Evolutionary conservation across 2,888 invertebrate genomes (phyloP).

Genomic region (Acanthoscelides obtectus): DNA sequence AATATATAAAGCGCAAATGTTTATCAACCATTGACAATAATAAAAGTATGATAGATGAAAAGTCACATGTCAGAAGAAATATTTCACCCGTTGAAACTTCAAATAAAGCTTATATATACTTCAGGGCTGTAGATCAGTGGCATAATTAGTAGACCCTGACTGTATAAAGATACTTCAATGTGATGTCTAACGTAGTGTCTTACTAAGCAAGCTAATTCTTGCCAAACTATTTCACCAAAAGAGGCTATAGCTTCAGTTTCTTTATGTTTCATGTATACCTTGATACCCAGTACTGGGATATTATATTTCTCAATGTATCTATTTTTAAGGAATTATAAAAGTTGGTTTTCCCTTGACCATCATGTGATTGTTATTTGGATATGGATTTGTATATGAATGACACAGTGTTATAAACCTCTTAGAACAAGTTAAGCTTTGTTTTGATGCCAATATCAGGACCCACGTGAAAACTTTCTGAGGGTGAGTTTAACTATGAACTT

Average conservation of each 20-base stretch:
- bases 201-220: not conserved
- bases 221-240: not conserved
- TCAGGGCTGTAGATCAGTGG: not conserved
- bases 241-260: not conserved
- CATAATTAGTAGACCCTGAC: not conserved
- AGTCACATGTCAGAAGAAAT: no score
- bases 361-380: not conserved
- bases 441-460: not conserved
- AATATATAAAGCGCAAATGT: no score
- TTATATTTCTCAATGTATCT: not conserved
- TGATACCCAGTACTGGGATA: not conserved
- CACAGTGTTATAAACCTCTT: not conserved
- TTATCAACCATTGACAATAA: no score
- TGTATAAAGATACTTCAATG: not conserved
- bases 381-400: not conserved
- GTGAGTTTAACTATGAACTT: no score
- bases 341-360: not conserved
- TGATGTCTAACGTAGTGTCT: not conserved
- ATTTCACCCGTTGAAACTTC: no score
- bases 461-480: no score
- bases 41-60: no score
- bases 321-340: not conserved
- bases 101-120: no score
- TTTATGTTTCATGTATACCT: not conserved
- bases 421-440: not conserved